Evolutionary conservation across 2,113 vertebrate species (phyloP).

Genomic region (Prietella phreatophila): DNA sequence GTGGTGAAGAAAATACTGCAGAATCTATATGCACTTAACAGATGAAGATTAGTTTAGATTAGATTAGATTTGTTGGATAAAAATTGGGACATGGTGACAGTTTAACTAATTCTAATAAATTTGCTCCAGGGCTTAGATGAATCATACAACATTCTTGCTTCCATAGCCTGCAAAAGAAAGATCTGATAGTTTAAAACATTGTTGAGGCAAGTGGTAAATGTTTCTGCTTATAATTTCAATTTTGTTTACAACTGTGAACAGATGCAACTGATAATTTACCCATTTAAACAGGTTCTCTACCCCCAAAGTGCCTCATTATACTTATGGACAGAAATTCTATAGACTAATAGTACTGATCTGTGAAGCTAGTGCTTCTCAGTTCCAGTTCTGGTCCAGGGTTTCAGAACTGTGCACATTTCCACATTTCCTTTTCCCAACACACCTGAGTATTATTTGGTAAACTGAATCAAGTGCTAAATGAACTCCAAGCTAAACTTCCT

Average conservation of each 20-base stretch:
- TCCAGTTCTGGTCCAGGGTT: background rate
- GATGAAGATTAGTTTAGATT: background rate
- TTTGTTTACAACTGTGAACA: background rate
- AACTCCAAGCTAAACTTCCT: background rate
- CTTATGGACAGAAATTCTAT: background rate
- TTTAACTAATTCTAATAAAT: conserved; percentile 10
- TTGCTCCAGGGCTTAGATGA: background rate
- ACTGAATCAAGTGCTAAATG: background rate
- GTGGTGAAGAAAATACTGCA: background rate
- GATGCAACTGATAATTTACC: background rate
- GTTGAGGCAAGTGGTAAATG: background rate
- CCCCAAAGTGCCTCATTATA: background rate
- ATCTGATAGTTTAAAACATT: background rate
- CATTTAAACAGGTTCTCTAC: background rate
- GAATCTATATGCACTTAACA: background rate
- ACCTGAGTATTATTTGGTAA: background rate
- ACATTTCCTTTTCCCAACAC: background rate
- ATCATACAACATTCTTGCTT: background rate
- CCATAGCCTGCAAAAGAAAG: background rate
- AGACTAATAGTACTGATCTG: background rate
- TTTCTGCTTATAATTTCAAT: background rate
- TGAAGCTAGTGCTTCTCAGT: background rate
- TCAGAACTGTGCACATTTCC: background rate
- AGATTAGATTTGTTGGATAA: conserved; percentile 2
- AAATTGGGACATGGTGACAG: background rate